Percentiles rank a stretch among this genome's conserved stretches.
Conservation (phyloP, 2,888 invertebrate genomes). For the Nowickia ferox region DNA sequence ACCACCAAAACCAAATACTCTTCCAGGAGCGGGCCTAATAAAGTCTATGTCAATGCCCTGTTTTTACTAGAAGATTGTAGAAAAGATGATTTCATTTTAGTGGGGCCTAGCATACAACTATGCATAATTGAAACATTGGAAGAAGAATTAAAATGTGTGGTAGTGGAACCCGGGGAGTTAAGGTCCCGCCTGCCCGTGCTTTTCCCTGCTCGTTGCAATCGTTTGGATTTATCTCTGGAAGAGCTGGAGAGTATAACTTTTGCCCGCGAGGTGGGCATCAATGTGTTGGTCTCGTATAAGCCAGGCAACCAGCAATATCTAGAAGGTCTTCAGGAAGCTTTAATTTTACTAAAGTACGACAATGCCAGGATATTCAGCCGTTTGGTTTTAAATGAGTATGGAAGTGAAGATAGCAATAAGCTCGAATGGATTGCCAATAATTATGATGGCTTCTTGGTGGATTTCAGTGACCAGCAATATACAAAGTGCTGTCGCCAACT, state of each 20-base stretch:
- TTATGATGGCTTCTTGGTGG: conserved; percentile 79
- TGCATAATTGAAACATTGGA: conserved; percentile 67
- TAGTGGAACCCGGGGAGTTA: conserved; percentile 75
- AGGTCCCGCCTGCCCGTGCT: conserved; percentile 76
- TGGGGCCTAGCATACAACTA: conserved; percentile 78
- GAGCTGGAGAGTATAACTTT: conserved; percentile 81
- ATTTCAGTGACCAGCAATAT: conserved; percentile 66
- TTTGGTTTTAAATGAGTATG: conserved; percentile 76
- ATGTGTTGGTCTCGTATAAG: conserved; percentile 76
- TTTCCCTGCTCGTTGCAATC: conserved; percentile 76
- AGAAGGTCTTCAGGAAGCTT: conserved; percentile 72
- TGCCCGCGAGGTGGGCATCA: conserved; percentile 78
- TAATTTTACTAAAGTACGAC: conserved; percentile 74
- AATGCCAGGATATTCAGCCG: conserved; percentile 77
- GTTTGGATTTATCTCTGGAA: conserved; percentile 77
- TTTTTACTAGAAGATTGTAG: conserved; percentile 76
- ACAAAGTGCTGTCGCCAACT: background rate
- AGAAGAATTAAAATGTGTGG: conserved; percentile 74
- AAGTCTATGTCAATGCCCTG: conserved; percentile 78
- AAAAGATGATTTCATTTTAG: conserved; percentile 76
- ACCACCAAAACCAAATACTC: conserved; percentile 77
- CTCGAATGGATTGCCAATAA: conserved; percentile 75
- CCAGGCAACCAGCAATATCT: conserved; percentile 74
- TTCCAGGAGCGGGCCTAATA: conserved; percentile 43
- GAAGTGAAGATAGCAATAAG: conserved; percentile 64